Base-by-base conservation (phyloP, 2,888 invertebrate genomes). In the Silvanus unidentatus region DNA sequence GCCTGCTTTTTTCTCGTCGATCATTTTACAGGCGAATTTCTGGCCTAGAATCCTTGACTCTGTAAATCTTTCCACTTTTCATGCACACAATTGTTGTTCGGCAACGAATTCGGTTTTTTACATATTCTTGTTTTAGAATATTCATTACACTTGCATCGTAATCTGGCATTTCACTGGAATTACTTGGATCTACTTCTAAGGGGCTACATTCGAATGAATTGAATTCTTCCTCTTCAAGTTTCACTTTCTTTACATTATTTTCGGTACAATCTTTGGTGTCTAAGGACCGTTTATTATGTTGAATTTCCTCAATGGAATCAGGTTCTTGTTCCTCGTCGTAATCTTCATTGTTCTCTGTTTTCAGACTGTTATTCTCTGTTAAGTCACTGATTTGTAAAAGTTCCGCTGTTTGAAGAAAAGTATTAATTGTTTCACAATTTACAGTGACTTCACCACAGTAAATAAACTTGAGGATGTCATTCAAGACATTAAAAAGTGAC, bases 381-480 rank as follows among this genome's bases (percentile, higher is more conserved):
- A 82, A 67, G 12, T 82, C 82, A 64, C 80, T 78, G 16, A 82
- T 78, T 72, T 82, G 80, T 36, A 82, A 66, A 36, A 80, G 69
- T 53, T 81, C 80, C 15, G 82, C 82, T 2, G 81, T 81, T 56
- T 80, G 77, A 42, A 82, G 63, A 62, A 82, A 82, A 12, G 78
- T 78, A 43, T 79, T 75, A 47, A 82, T 63, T 56, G 79, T 77
- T 52, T 80, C 79, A 58, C 80, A 79, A 53, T 80, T 77, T 50
- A 84, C 80, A 59, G 81, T 80, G 1, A 83, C 82, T 66, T 83
- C 81, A 47, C 83, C 84, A 65, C 80, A 80, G 62, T 84, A 84
- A 75, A 84, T 82, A 53, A 83, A 84, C 40, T 79, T 79, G 47
- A 84, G 66, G 39, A 84, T 72, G 45, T 81, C 79, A 39, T 77